Base-by-base conservation (phyloP, 2,113 vertebrate genomes). In the Lepus timidus region DNA sequence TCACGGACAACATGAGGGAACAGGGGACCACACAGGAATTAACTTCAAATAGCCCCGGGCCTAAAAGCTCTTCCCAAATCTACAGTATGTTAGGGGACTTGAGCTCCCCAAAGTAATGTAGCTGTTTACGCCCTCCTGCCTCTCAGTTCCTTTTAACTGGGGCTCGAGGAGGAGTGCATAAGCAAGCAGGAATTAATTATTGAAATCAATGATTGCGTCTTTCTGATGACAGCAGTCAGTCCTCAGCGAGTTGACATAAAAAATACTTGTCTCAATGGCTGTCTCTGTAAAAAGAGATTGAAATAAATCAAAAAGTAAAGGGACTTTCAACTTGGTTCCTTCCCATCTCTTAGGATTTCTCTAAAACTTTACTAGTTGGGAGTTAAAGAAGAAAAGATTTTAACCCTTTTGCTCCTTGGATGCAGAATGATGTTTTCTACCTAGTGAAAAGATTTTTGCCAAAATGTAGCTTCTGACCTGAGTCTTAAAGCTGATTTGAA, bases 151-250 rank as follows among this genome's bases (percentile, higher is more conserved):
- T 98, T 97, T 97, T 97, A n/a, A 96, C 96, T 98, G 97, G 93
- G 90, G 95, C 96, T 90, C 29, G 90, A 97, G 82, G 96, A 98
- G 81, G 84, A 96, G 81, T 89, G 80, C 95, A 95, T 97, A 96
- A 97, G 93, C 91, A 97, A 98, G 95, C 95, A 98, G 96, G 97
- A 98, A 98, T 98, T 98, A 98, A 98, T 98, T 98, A 98, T 98
- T 98, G 97, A 98, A 98, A 98, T 97, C 92, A 98, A 97, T 98
- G 98, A 97, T 98, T 98, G 94, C 86, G 20, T 97, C 96, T 97
- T 98, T 98, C 95, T 74, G 68, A 97, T 96, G 97, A 70, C 96
- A 95, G 94, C 95, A 97, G 95, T 96, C 90, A 96, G 96, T 98
- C 92, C 90, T 96, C 82, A 82, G 97, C 14, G 89, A 92, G 91